A percentile compares a stretch with the other conserved stretches of the same genome.
phyloP scores from a whole-genome alignment of 2,797 vertebrate genomes.

The Clangula hyemalis region DNA sequence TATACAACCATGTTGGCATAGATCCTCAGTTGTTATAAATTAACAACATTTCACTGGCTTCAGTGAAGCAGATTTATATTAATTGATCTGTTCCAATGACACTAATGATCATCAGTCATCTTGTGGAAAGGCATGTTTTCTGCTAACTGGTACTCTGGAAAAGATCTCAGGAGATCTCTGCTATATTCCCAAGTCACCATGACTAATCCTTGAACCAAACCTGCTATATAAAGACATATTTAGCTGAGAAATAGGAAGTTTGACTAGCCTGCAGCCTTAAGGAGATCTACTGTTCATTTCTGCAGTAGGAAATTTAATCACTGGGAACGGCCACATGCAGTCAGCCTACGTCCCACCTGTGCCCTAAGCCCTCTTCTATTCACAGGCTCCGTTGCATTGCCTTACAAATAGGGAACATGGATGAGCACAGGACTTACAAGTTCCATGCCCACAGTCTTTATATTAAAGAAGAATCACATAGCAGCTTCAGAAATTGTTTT shows the following conservation, averaged over 20 bases:
- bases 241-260: background rate
- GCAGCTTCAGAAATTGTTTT: background rate
- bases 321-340: background rate
- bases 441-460: background rate
- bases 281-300: background rate
- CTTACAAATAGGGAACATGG: background rate
- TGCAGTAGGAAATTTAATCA: background rate
- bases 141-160: background rate
- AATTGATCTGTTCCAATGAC: background rate
- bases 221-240: background rate
- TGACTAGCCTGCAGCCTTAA: background rate
- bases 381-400: background rate
- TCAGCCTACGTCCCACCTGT: background rate
- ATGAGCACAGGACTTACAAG: background rate
- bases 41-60: background rate
- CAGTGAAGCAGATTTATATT: background rate
- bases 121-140: rapidly evolving
- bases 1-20: background rate
- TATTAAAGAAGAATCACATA: background rate
- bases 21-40: background rate
- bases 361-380: background rate
- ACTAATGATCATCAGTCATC: background rate
- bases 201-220: background rate
- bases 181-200: background rate
- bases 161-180: background rate